These are phyloP conservation scores for Gymnobelideus leadbeateri DNA, from an alignment of 2,113 vertebrate species.

Conservation along the genomic window DNA sequence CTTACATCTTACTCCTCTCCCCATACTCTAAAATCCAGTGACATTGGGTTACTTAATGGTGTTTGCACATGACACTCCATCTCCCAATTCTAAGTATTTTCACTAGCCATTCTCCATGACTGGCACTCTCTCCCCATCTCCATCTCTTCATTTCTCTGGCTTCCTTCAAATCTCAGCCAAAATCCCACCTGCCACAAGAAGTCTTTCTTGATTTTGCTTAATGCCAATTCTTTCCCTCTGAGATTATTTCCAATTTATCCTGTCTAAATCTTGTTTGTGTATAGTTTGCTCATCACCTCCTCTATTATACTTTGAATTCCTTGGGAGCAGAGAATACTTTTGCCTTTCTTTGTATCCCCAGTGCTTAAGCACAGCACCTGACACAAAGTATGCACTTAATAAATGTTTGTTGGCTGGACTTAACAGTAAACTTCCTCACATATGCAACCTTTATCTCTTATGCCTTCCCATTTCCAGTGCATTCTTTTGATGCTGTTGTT, in stretches of 20 bases:
- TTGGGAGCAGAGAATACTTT: neutral
- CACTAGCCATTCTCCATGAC: neutral
- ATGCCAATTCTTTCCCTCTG: neutral
- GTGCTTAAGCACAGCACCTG: neutral
- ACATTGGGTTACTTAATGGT: neutral
- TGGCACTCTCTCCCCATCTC: neutral
- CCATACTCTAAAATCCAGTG: neutral
- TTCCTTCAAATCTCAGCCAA: neutral
- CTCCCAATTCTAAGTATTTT: neutral
- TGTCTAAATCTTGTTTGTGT: neutral
- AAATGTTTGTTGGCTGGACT: neutral
- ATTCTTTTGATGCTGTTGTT: neutral
- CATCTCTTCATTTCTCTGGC: neutral
- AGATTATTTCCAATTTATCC: neutral
- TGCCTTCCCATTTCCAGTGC: neutral
- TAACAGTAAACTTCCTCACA: neutral
- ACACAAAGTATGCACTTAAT: neutral
- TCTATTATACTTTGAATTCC: neutral
- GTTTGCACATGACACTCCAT: neutral
- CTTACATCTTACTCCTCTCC: neutral
- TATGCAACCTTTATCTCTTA: neutral
- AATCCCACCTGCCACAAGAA: neutral
- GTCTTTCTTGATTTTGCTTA: neutral
- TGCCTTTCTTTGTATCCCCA: neutral
- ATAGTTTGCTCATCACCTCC: neutral